Base-by-base conservation (phyloP, 2,888 invertebrate genomes). In the Vesta saturnalis region DNA sequence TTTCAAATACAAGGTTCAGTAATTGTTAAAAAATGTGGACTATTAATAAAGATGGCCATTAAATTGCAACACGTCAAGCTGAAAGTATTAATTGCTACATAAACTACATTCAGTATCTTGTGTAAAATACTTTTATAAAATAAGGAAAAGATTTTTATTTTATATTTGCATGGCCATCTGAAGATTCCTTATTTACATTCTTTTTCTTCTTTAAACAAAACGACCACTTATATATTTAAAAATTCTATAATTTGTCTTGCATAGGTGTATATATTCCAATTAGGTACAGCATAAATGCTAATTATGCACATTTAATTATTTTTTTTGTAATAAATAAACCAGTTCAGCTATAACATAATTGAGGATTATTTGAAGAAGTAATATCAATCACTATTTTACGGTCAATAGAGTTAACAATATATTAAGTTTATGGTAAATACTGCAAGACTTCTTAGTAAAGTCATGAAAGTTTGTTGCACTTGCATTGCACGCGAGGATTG, bases 381-480 rank as follows among this genome's bases (percentile, higher is more conserved):
- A n/a, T n/a, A n/a, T n/a, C n/a, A n/a, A 30, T 30, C 30, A 30
- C 6, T 30, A 30, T 30, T 30, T 46, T 46, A 46, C 46, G 12
- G 12, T 14, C 3, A 46, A 46, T 46, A 3, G 46, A 46, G 3
- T 46, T 30, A n/a, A 30, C 30, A 30, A 30, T 30, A 30, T 30
- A 30, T 30, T 30, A 30, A 30, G 30, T 30, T 46, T 49, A 49
- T 49, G 4, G 15, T 49, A 19, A n/a, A 49, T 16, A 49, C 19
- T 15, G 49, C 49, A 49, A 49, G 15, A 15, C 15, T 49, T 49
- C 49, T 49, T 49, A 16, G 49, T 49, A 49, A 49, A 15, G 49
- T 49, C 49, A 49, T 49, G 14, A 16, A 49, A 49, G 49, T 49
- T 49, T 49, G 49, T 49, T 49, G 49, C 49, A 49, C 49, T 49